A percentile compares a stretch with the other conserved stretches of the same genome.
These are phyloP conservation scores for Trematomus loennbergii DNA, from an alignment of 2,113 vertebrate species.

Conservation along the genomic window DNA sequence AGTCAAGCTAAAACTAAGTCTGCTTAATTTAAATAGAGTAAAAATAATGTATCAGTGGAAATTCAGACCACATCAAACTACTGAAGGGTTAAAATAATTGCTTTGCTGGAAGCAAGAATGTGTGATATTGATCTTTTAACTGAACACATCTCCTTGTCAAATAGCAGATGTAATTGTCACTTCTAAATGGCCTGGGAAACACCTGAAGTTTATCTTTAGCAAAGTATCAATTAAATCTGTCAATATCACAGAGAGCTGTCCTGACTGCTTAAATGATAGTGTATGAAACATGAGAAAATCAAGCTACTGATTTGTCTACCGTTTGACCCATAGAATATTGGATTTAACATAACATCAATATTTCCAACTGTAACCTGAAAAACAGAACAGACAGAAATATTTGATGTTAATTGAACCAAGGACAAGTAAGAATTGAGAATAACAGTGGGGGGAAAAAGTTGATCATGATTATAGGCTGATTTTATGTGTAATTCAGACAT, in stretches of 20 bases:
- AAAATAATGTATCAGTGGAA: neutral
- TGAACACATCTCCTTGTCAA: neutral
- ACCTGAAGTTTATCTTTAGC: neutral
- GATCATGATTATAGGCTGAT: neutral
- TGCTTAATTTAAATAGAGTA: neutral
- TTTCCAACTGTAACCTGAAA: neutral
- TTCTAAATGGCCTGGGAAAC: neutral
- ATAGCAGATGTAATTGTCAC: neutral
- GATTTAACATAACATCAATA: too few relatives aligned
- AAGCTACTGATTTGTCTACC: too few relatives aligned
- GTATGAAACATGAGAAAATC: too few relatives aligned
- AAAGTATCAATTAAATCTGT: neutral
- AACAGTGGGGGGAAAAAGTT: neutral
- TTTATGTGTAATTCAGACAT: slow-evolving; percentile 1
- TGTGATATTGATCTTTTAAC: neutral
- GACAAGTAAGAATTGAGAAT: neutral
- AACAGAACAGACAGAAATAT: neutral
- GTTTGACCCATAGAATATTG: too few relatives aligned
- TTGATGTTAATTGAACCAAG: neutral
- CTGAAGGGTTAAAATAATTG: neutral
- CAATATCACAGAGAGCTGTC: neutral
- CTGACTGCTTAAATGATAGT: neutral
- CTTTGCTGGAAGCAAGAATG: neutral
- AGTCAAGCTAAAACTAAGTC: too few relatives aligned
- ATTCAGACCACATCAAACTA: neutral